These are phyloP conservation scores for Ypsolopha scabrella DNA, from an alignment of 2,888 invertebrate species.

Conservation along the genomic window DNA sequence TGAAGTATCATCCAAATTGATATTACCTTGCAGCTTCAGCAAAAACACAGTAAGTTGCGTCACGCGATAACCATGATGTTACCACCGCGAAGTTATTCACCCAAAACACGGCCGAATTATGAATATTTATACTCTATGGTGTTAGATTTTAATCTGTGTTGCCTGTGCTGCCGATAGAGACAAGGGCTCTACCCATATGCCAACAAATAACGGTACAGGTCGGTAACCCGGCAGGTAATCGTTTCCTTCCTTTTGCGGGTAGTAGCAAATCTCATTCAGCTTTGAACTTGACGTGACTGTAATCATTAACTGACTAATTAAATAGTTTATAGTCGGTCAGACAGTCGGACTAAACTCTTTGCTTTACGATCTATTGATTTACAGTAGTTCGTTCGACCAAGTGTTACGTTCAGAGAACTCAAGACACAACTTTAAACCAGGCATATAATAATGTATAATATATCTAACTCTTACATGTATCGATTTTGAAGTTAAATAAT, in stretches of 20 bases:
- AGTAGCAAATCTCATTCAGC: constrained; percentile 42
- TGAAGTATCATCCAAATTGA: too few species aligned
- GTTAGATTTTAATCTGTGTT: constrained; percentile 35
- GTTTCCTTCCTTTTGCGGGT: constrained; percentile 59
- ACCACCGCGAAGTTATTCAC: constrained; percentile 11
- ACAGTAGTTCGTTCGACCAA: neutral
- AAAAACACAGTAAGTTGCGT: too few species aligned
- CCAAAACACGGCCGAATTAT: constrained; percentile 27
- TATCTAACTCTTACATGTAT: too few species aligned
- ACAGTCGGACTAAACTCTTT: neutral
- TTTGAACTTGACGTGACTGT: constrained; percentile 38
- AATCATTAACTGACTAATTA: constrained; percentile 27
- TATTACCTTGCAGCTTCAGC: too few species aligned
- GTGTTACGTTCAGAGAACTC: too few species aligned
- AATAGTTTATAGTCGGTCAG: constrained; percentile 13
- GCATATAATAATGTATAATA: too few species aligned
- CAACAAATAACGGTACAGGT: constrained; percentile 55
- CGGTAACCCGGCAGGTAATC: constrained; percentile 59
- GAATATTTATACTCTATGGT: constrained; percentile 42
- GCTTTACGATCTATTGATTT: neutral
- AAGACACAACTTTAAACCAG: too few species aligned
- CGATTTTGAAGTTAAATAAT: too few species aligned
- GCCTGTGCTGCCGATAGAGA: constrained; percentile 25
- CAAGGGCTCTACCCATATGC: constrained; percentile 6
- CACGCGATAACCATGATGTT: too few species aligned